Conservation (phyloP, 2,888 invertebrate species). For the Eilema sororculum region DNA sequence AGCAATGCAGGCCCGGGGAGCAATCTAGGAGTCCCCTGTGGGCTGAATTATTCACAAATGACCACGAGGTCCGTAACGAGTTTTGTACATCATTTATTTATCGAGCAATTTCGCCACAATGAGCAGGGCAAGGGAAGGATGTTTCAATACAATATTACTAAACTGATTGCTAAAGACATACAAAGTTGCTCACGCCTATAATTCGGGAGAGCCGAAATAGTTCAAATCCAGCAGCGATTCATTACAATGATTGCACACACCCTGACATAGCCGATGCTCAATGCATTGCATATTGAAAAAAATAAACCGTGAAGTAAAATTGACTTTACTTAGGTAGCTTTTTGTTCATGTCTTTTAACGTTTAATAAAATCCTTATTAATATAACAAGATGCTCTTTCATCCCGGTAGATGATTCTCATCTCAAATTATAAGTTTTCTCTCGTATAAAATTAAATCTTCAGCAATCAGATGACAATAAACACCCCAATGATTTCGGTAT, state of each 20-base stretch:
- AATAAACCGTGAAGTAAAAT: too few species aligned
- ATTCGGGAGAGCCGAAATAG: neutral
- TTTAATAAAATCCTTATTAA: too few species aligned
- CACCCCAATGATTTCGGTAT: neutral
- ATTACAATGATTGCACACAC: too few species aligned
- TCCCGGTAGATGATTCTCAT: too few species aligned
- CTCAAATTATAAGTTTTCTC: too few species aligned
- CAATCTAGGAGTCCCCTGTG: slow-evolving; percentile 5
- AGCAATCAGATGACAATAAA: neutral
- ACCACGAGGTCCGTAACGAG: neutral
- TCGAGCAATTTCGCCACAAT: slow-evolving; percentile 1
- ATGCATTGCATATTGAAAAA: too few species aligned
- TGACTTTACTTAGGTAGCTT: too few species aligned
- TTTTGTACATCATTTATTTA: slow-evolving; percentile 5
- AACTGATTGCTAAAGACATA: neutral
- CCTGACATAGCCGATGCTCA: too few species aligned
- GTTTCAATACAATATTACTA: neutral
- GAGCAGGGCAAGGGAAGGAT: neutral
- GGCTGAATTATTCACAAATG: slow-evolving; percentile 17
- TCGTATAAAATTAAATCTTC: neutral
- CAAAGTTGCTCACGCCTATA: neutral
- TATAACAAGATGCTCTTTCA: too few species aligned
- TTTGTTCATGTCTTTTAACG: too few species aligned
- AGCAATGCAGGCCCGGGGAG: neutral
- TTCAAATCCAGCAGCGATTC: neutral